These are phyloP conservation scores for Epinephelus moara DNA, from an alignment of 2,113 vertebrate species.

Conservation along the genomic window DNA sequence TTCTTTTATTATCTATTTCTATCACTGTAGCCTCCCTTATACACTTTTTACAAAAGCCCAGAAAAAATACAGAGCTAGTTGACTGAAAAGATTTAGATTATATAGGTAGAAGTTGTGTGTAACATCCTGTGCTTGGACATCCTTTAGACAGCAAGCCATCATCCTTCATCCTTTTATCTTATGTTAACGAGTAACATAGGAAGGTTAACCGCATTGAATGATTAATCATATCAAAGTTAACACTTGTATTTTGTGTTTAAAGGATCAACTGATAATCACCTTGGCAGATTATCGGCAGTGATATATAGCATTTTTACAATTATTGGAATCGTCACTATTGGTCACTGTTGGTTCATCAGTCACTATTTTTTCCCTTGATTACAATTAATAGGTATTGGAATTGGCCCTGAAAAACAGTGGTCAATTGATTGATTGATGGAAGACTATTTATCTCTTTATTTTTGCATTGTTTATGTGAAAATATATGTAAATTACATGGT, in stretches of 20 bases:
- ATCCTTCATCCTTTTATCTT: not conserved
- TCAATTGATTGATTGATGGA: not conserved
- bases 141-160: slow-evolving; percentile 21
- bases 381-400: too few relatives aligned
- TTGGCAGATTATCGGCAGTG: too few relatives aligned
- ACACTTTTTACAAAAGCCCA: not conserved
- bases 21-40: not conserved
- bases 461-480: not conserved
- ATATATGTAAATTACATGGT: not conserved
- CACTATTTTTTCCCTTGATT: too few relatives aligned
- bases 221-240: not conserved
- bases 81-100: not conserved
- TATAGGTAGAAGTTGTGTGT: not conserved
- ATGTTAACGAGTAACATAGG: not conserved
- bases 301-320: too few relatives aligned
- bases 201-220: not conserved
- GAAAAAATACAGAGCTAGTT: not conserved
- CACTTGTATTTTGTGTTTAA: not conserved
- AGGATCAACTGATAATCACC: too few relatives aligned
- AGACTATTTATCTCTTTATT: not conserved
- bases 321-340: too few relatives aligned
- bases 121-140: slow-evolving; percentile 15
- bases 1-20: not conserved
- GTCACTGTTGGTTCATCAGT: too few relatives aligned
- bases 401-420: too few relatives aligned